Base-by-base conservation (phyloP, 2,113 vertebrate genomes). In the Lethenteron reissneri region DNA sequence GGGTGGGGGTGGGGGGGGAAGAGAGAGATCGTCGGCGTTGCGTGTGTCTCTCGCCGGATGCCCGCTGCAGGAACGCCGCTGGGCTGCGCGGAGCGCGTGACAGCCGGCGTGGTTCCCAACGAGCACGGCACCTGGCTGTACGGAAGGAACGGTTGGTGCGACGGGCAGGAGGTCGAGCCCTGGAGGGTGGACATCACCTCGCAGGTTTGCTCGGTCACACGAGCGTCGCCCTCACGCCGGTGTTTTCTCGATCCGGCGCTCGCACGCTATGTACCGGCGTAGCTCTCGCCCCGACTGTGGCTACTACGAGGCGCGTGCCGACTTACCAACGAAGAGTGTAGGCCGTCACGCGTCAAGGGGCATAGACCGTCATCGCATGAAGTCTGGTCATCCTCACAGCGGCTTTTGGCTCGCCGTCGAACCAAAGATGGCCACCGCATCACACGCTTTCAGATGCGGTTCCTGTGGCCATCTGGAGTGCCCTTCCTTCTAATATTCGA, bases 81-180 rank as follows among this genome's bases (percentile, higher is more conserved):
- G 75, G 84, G 83, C 71, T 86, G 84, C 57, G 73, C 83, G 7
- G 11, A 73, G 71, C 73, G 70, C 25, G 83, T 83, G 4, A 74
- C 69, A 11, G 79, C 83, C 3, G 84, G 84, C 0, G 83, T 81
- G 0, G 82, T 85, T 3, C 84, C 84, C 1, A 86, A 85, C 17
- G 82, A 85, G 62, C 75, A 82, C 57, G 84, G 84, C 11, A 85
- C 84, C 0, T 86, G 84, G 84, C 76, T 86, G 72, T 85, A 85
- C 12, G 84, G 84, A 0, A 77, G 84, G 1, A 83, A 76, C 1
- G 84, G 84, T 72, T 86, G 84, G 84, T 86, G 84, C 13, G 82
- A 83, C 8, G 84, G 84, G 1, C 79, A 83, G 2, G 82, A 85
- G 78, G 83, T 86, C 56, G 25, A 80, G 74, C 83, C 84, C 12